Evolutionary conservation across 2,888 invertebrate species (phyloP).

Genomic region (Platycheirus rosarum): DNA sequence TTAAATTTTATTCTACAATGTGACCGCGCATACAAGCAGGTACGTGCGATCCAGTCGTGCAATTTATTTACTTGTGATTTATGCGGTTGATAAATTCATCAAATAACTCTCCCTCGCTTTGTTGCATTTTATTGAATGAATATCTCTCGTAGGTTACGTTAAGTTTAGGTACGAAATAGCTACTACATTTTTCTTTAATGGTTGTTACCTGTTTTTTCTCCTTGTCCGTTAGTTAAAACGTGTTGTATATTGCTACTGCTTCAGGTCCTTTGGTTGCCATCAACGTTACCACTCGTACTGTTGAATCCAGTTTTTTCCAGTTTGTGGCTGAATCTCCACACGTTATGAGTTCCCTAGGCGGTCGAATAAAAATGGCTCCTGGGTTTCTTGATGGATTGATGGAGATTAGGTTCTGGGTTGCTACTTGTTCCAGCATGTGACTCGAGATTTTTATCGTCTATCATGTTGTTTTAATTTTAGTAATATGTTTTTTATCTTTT

Average conservation of each 20-base stretch:
- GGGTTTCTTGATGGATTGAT: too few species aligned
- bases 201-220: constrained; percentile 19
- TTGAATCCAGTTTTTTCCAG: constrained; percentile 9
- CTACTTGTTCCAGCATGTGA: too few species aligned
- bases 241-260: constrained; percentile 25
- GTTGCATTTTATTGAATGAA: constrained; percentile 13
- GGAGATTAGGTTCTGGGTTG: too few species aligned
- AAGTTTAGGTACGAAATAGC: constrained; percentile 10
- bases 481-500: too few species aligned
- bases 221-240: constrained; percentile 9
- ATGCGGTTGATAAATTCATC: constrained; percentile 14
- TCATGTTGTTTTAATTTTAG: too few species aligned
- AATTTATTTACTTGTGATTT: constrained; percentile 23
- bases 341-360: background rate
- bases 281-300: constrained; percentile 11
- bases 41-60: too few species aligned
- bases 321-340: background rate
- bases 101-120: background rate
- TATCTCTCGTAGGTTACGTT: constrained; percentile 27
- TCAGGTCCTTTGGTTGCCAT: constrained; percentile 28
- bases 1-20: too few species aligned
- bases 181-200: constrained; percentile 7
- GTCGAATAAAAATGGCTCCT: too few species aligned
- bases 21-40: too few species aligned
- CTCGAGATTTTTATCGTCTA: too few species aligned